These are phyloP conservation scores for Ochotona princeps DNA, from an alignment of 2,113 vertebrate species.

Conservation along the genomic window DNA sequence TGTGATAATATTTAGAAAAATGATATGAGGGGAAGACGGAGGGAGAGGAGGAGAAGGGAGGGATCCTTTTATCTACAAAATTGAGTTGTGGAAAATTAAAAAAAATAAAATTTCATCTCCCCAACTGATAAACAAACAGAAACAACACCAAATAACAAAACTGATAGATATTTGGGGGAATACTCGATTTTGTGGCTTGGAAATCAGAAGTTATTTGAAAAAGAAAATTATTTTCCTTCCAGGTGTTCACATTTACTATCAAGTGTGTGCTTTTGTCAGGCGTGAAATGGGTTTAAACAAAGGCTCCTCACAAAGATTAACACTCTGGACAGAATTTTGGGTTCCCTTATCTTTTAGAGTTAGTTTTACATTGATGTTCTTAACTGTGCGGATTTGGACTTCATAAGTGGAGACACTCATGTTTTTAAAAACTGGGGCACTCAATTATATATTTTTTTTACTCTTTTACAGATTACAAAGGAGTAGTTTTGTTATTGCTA, in stretches of 20 bases:
- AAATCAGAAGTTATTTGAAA: slow-evolving; percentile 20
- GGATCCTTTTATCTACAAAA: too few relatives aligned
- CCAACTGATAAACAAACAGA: too few relatives aligned
- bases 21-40: too few relatives aligned
- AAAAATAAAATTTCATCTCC: too few relatives aligned
- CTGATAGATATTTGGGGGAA: not conserved
- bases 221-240: not conserved
- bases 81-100: too few relatives aligned
- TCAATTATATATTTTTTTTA: too few relatives aligned
- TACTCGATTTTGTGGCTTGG: not conserved
- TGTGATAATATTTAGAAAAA: too few relatives aligned
- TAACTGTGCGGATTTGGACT: not conserved
- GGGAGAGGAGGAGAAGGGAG: too few relatives aligned
- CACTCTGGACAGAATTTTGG: not conserved
- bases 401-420: slow-evolving; percentile 8
- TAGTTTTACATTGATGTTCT: slow-evolving; percentile 18
- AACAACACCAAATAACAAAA: too few relatives aligned
- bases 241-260: not conserved
- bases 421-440: not conserved
- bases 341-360: not conserved
- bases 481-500: slow-evolving; percentile 45
- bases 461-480: not conserved
- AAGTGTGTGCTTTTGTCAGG: not conserved
- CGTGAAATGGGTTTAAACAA: not conserved
- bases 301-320: not conserved